Evolutionary conservation across 2,888 invertebrate genomes (phyloP).

Genomic region (Mythimna impura): DNA sequence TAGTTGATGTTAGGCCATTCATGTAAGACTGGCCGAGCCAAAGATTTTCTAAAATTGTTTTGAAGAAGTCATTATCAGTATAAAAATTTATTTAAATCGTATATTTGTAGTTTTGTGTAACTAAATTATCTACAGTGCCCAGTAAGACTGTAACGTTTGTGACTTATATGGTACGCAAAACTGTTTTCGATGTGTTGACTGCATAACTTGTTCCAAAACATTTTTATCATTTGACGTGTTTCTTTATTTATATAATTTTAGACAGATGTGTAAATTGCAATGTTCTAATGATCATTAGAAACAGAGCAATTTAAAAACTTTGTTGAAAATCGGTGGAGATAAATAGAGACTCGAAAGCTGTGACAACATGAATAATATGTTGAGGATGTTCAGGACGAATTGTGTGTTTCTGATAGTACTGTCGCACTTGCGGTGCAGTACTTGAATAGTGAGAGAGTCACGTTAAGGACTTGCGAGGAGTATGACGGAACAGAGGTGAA

Average conservation of each 20-base stretch:
- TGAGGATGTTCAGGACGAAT: constrained; percentile 84
- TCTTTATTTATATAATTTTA: constrained; percentile 68
- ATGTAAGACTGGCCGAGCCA: constrained; percentile 44
- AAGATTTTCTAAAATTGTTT: constrained; percentile 52
- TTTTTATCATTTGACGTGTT: constrained; percentile 72
- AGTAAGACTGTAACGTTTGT: constrained; percentile 30
- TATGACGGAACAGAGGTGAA: constrained; percentile 83
- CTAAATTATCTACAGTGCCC: constrained; percentile 21
- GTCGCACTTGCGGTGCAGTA: constrained; percentile 82
- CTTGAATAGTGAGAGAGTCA: constrained; percentile 73
- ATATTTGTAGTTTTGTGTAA: constrained; percentile 19
- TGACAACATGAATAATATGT: constrained; percentile 82
- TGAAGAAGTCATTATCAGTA: constrained; percentile 27
- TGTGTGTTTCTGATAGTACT: constrained; percentile 80
- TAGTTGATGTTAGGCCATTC: constrained; percentile 69
- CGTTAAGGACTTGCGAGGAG: constrained; percentile 68
- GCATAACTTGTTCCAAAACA: constrained; percentile 83
- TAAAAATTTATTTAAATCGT: constrained; percentile 14
- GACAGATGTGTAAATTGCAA: constrained; percentile 60
- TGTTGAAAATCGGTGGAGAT: constrained; percentile 45
- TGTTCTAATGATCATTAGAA: constrained; percentile 50
- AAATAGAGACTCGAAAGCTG: constrained; percentile 60
- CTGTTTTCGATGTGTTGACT: constrained; percentile 71
- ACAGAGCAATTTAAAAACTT: constrained; percentile 39
- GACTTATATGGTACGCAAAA: constrained; percentile 43